These are phyloP conservation scores for Fregata magnificens DNA, from an alignment of 2,113 vertebrate genomes.

Conservation along the genomic window DNA sequence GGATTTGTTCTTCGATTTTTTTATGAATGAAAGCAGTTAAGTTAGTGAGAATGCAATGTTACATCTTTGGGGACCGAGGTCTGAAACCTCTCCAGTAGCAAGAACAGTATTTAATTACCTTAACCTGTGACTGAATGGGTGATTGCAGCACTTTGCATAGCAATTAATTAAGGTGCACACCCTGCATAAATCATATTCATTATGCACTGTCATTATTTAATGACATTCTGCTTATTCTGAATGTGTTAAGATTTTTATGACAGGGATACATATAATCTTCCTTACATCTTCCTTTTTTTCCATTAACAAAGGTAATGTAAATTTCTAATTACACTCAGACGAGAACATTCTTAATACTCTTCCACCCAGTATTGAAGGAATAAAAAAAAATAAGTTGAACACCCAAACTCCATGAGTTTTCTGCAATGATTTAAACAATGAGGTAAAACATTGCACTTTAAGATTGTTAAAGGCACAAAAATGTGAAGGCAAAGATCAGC, in stretches of 20 bases:
- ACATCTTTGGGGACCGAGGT: not conserved
- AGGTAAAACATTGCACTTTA: not conserved
- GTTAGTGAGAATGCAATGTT: not conserved
- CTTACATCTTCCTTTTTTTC: not conserved
- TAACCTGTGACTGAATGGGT: slow-evolving; percentile 15
- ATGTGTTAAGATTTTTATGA: not conserved
- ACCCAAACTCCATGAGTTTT: not conserved
- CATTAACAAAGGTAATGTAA: not conserved
- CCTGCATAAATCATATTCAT: slow-evolving; percentile 17
- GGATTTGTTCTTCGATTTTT: not conserved
- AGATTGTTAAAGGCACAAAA: not conserved
- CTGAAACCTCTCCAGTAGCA: not conserved
- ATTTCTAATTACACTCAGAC: not conserved
- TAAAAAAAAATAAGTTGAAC: not conserved
- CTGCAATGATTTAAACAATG: not conserved
- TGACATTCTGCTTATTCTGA: not conserved
- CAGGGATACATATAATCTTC: not conserved
- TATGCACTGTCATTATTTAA: slow-evolving; percentile 17
- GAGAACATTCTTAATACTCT: not conserved
- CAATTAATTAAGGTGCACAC: slow-evolving; percentile 16
- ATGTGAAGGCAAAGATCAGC: not conserved
- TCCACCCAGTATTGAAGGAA: not conserved
- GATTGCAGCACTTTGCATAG: not conserved
- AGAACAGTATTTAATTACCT: slow-evolving; percentile 16
- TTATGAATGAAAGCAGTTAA: not conserved